Evolutionary conservation across 2,888 invertebrate genomes (phyloP), one percentile per base, ranked within the genome.

Genomic region (Palloptera scutellata): DNA sequence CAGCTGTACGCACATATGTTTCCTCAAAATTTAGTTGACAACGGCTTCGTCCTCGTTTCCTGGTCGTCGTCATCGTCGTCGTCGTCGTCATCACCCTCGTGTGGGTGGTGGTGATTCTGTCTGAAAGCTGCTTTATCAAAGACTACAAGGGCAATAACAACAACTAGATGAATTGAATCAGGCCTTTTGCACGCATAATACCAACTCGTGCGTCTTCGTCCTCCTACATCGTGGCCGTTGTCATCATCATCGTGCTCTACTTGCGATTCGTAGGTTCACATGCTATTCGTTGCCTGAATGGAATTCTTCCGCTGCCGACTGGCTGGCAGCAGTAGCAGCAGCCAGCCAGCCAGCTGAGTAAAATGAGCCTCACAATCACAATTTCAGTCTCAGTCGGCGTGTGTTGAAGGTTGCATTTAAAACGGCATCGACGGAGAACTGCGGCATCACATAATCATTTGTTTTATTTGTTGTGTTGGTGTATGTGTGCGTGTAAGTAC

Each of bases 1-100:
- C 43, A 15, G 62, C 61, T 65, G 65, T 70, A 65, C 64, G 64
- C 70, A 48, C 54, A 60, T 52, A 48, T 67, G 60, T 64, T 65
- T 30, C 30, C 40, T 43, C n/a, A 53, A 53, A 45, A 61, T 67
- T 64, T 64, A 52, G 43, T 45, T 55, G 63, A 57, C 67, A 60
- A 63, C 30, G 60, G 41, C 62, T 61, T 61, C 48, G 62, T 55
- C 57, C 41, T 57, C 19, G 30, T 15, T n/a, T n/a, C n/a, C n/a
- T n/a, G n/a, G n/a, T n/a, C 62, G 61, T 61, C 48, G 62, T 55
- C 57, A 48, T 57, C 19, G 30, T 15, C 40, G 45, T 55, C 54
- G 12, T 42, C n/a, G 45, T 52, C 62, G 48, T 15, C 57, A n/a
- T 40, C 57, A 52, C 61, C 61, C 57, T 60, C 64, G 48, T 58